Evolutionary conservation across 2,797 vertebrate species (phyloP), one percentile per base, ranked within the genome.

Genomic region (Australoheros facetus): DNA sequence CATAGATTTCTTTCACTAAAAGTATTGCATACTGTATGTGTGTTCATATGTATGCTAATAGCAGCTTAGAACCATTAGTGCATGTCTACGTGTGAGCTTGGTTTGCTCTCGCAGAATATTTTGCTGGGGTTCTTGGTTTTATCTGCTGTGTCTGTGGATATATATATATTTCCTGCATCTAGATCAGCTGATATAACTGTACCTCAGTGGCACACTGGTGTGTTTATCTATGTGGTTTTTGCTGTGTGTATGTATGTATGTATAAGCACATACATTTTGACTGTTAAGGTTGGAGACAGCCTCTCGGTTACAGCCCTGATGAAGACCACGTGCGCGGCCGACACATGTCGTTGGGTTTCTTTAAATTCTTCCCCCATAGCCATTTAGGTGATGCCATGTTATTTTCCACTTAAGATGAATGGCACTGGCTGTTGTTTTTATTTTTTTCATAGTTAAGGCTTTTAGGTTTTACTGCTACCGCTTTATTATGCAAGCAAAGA

Each of bases 361-460:
- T 89, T 76, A 54, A 45, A 23, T 79, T 82, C 37, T 64, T 55
- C 54, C 81, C 54, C 21, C 21, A 37, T 39, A 73, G 76, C 78
- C 51, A 71, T 54, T 84, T 75, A 69, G 87, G 42, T 83, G 78
- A 87, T 86, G 37, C 84, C 59, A 19, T 89, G 86, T 85, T 72
- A 90, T 93, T 91, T 92, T 90, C 82, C 87, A 85, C 86, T 87
- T 82, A 76, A 81, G 73, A 84, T 87, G 78, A 86, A 86, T 73
- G 54, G 48, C 71, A 37, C 51, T 23, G 76, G 62, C 76, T 80
- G 75, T 85, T 80, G 54, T 82, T 71, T 82, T 60, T 56, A 75
- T 60, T 80, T 66, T 86, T 69, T 77, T 73, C n/a, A 74, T 34
- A 37, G 79, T 84, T 80, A 69, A 75, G 39, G 78, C 28, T 85